phyloP scores from a whole-genome alignment of 1,140 invertebrate species.

The Oryctes rhinoceros region DNA sequence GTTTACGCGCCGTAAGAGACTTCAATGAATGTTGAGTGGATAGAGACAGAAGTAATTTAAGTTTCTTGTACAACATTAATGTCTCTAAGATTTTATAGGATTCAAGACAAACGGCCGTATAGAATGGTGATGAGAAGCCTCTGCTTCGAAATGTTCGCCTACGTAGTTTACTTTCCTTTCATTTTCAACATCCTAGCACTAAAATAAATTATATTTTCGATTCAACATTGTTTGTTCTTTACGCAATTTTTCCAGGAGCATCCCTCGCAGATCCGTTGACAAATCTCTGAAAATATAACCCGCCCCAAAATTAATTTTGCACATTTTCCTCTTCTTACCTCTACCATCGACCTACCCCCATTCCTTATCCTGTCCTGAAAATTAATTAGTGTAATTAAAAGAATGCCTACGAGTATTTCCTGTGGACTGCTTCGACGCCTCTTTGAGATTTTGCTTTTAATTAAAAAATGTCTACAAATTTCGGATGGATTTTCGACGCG shows the following conservation, averaged over 20 bases:
- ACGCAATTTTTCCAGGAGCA: neutral
- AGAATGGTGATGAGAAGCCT: neutral
- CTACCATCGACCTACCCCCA: neutral
- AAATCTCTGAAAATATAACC: neutral
- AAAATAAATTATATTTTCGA: constrained; percentile 27
- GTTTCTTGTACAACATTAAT: too few relatives aligned
- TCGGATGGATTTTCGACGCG: neutral
- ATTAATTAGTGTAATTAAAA: constrained; percentile 36
- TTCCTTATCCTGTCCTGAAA: neutral
- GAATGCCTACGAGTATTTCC: constrained; percentile 35
- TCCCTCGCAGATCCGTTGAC: neutral
- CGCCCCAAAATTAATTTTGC: constrained; percentile 27
- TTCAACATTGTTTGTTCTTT: neutral
- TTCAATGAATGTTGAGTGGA: too few relatives aligned
- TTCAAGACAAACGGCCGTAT: neutral
- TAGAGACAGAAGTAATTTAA: too few relatives aligned
- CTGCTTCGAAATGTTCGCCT: too few relatives aligned
- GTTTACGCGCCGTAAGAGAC: too few relatives aligned
- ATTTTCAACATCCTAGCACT: neutral
- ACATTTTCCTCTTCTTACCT: constrained; percentile 28
- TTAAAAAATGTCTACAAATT: constrained; percentile 31
- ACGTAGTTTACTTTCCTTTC: neutral
- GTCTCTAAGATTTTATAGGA: too few relatives aligned
- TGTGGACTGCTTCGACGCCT: neutral
- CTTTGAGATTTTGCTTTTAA: constrained; percentile 27